Evolutionary conservation across 2,113 vertebrate genomes (phyloP).

Genomic region (Nipponia nippon): DNA sequence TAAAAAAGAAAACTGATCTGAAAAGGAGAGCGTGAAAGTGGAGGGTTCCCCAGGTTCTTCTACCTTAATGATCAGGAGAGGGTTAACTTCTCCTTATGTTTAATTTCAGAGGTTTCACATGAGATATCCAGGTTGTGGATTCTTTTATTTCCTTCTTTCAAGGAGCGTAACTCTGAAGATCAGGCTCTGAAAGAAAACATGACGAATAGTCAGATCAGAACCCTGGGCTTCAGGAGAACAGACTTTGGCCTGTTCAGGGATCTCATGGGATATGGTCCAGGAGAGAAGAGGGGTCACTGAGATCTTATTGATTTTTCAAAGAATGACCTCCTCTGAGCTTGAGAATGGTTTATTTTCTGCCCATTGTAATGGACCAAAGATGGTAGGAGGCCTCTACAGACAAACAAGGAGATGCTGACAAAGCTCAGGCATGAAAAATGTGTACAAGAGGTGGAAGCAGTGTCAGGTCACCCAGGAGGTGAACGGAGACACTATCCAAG

Average conservation of each 20-base stretch:
- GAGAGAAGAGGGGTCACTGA: neutral
- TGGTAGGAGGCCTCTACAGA: neutral
- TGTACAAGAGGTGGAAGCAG: neutral
- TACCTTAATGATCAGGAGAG: neutral
- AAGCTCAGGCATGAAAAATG: neutral
- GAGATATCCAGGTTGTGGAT: neutral
- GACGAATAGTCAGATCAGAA: neutral
- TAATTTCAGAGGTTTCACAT: neutral
- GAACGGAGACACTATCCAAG: neutral
- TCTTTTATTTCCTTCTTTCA: neutral
- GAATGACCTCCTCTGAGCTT: neutral
- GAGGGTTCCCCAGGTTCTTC: neutral
- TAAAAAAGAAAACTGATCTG: neutral
- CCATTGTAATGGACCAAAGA: neutral
- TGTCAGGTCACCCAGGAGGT: neutral
- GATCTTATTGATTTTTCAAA: neutral
- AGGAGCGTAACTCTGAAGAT: neutral
- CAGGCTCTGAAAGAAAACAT: neutral
- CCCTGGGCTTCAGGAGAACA: neutral
- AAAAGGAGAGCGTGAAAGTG: neutral
- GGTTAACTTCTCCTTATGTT: neutral
- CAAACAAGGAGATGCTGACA: neutral
- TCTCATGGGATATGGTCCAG: neutral
- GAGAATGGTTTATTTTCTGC: neutral
- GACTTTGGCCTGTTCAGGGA: neutral